Evolutionary conservation across 2,797 vertebrate species (phyloP), one percentile per base, ranked within the genome.

Genomic region (Pyrocephalus nanus): DNA sequence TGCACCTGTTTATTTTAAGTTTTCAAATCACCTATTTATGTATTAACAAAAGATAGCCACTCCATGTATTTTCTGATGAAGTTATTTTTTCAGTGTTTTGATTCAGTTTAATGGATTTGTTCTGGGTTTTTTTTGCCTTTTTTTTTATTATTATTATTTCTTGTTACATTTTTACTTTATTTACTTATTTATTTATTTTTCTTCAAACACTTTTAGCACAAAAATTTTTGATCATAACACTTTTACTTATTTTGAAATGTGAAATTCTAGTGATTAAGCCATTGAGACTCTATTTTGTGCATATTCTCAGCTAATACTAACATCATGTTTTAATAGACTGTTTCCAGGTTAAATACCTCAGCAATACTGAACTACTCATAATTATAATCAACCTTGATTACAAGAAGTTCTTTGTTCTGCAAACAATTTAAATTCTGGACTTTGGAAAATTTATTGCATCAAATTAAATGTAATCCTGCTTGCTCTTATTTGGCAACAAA

Each of bases 291-390:
- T 76, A 38, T 84, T 76, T 87, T 3, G 4, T 88, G 51, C 69
- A n/a, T 94, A 95, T 86, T 94, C 77, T 87, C 71, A 71, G 82
- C 86, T 93, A 96, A 92, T 84, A 57, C 89, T 91, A 91, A 90
- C 43, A 40, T 69, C 91, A 26, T 80, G 69, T 78, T 88, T 95
- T 80, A 81, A 50, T 90, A 96, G 85, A 93, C 88, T 96, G 85
- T 93, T 96, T 97, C 96, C 97, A 97, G 96, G 86, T 96, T 96
- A 96, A 97, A 97, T 86, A 82, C 88, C 61, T 95, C 81, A n/a
- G 75, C 91, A 90, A 86, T 53, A 40, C 90, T 0, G 64, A 96
- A 95, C 92, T 94, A 94, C 84, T 92, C 42, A 0, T 96, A 97
- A 97, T 97, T 97, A 96, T 95, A 95, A 96, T 97, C 92, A 97